Base-by-base conservation (phyloP, 2,888 invertebrate species). In the Cephus rjabovi region DNA sequence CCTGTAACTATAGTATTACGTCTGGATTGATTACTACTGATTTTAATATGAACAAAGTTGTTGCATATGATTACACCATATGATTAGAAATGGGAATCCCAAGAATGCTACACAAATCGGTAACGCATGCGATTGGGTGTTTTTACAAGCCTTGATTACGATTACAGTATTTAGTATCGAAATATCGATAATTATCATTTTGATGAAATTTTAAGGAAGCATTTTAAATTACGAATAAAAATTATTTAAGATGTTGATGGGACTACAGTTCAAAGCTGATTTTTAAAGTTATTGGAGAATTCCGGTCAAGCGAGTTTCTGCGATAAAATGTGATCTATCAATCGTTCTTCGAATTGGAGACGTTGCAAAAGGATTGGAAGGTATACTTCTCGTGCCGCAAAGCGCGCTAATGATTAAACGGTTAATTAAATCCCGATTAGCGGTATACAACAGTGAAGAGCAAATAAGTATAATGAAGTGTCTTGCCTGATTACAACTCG, bases 381-480 rank as follows among this genome's bases (percentile, higher is more conserved):
- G 9, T 23, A 15, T 6, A 56, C 56, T 56, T 23, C 2, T 23
- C 23, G 56, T 56, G 9, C 56, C 23, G 56, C 23, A 9, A 9
- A 23, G 23, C 23, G 34, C 69, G 73, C 80, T 69, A 81, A 87
- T 88, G 87, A 89, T 88, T 87, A 88, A 87, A 85, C 84, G 87
- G 82, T 86, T 88, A 86, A 88, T 87, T 89, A 87, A 88, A 87
- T 86, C 86, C 83, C 85, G 84, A 87, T 88, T 87, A 88, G 86
- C 86, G 82, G 81, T 82, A 85, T 83, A 83, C 84, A 85, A 86
- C 84, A 79, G 83, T 84, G 86, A 83, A 85, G 15, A 83, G 85
- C 83, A 83, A 85, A 83, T 83, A 86, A 87, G 87, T 86, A 87
- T 88, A 88, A 88, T 88, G 84, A 84, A 86, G 86, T 86, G 87